Conservation (phyloP, 2,113 vertebrate genomes). For the Atlantisia rogersi region DNA sequence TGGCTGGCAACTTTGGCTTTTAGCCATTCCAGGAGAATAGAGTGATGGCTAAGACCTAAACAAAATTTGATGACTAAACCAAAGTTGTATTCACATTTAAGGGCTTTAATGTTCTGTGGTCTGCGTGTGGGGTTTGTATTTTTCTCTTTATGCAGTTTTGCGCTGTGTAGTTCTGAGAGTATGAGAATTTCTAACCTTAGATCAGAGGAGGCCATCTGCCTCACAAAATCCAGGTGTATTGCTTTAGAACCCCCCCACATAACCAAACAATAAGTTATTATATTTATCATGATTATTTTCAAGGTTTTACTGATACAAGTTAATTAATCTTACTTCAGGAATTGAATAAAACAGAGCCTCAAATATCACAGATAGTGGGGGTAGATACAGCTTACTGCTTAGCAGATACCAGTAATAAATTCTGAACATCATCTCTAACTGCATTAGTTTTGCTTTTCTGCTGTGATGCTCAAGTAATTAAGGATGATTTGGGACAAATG, state of each 20-base stretch:
- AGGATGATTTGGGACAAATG: not conserved
- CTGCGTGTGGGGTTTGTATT: not conserved
- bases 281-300: not conserved
- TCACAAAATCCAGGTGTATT: not conserved
- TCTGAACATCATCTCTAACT: not conserved
- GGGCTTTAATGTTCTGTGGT: not conserved
- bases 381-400: not conserved
- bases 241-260: not conserved
- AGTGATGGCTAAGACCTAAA: not conserved
- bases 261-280: not conserved
- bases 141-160: not conserved
- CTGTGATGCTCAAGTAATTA: not conserved
- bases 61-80: not conserved
- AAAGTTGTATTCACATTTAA: not conserved
- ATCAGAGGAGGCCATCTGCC: not conserved
- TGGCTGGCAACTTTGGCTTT: not conserved
- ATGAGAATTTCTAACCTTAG: not conserved
- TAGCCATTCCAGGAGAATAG: not conserved
- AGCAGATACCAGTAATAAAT: not conserved
- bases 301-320: not conserved
- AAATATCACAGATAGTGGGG: not conserved
- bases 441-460: not conserved
- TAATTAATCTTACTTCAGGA: not conserved
- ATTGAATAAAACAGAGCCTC: not conserved
- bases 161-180: not conserved